A percentile compares a stretch with the other conserved stretches of the same genome.
phyloP scores from a whole-genome alignment of 92 coral and sea anemone species.

The Umimayanthus chanpuru region DNA sequence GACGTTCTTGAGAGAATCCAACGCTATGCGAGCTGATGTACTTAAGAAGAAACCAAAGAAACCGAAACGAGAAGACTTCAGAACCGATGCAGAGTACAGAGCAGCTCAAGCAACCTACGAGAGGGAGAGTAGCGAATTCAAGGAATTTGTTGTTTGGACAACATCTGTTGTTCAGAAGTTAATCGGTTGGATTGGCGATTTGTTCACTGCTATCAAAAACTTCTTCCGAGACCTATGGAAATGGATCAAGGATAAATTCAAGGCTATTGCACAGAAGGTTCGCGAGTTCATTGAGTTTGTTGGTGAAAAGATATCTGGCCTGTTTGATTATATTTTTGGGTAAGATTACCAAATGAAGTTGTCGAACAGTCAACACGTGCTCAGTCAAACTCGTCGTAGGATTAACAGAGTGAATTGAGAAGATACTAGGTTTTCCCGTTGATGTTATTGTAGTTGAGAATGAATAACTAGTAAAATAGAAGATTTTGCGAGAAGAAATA shows the following conservation, averaged over 20 bases:
- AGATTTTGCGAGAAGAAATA: too few relatives aligned
- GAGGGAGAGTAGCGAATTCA: not conserved
- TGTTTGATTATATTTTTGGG: not conserved
- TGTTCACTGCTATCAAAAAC: not conserved
- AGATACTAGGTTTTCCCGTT: not conserved
- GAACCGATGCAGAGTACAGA: not conserved
- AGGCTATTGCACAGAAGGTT: constrained; percentile 10
- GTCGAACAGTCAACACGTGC: not conserved
- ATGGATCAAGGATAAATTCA: constrained; percentile 8
- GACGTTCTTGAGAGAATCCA: not conserved
- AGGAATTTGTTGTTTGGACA: constrained; percentile 15
- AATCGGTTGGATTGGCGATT: not conserved
- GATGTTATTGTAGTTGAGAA: not conserved
- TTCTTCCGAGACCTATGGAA: constrained; percentile 26
- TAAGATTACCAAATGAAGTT: not conserved
- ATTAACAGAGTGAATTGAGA: too few relatives aligned
- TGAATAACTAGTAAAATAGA: not conserved
- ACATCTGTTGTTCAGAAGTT: constrained; percentile 5
- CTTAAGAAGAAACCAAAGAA: constrained; percentile 1
- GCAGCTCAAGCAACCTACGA: not conserved
- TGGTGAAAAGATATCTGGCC: not conserved
- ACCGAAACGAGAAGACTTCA: not conserved
- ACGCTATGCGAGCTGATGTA: not conserved
- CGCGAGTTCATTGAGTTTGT: not conserved
- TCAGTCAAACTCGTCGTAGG: not conserved